Conservation (phyloP, 2,113 vertebrate species). For the Siniperca knerii region DNA sequence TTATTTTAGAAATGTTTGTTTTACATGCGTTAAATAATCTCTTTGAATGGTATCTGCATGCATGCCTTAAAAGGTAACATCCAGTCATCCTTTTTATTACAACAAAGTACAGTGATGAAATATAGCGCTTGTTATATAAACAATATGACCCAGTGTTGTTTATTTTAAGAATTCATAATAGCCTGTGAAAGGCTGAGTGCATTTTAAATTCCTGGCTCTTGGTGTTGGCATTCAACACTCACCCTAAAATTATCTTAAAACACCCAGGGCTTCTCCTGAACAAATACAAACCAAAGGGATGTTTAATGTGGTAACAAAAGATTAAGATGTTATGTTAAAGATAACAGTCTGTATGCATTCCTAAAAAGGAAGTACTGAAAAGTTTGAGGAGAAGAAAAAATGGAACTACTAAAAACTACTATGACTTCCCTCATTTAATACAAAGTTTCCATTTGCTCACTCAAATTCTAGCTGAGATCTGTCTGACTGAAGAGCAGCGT, state of each 20-base stretch:
- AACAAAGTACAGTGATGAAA: constrained; percentile 18
- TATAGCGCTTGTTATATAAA: constrained; percentile 28
- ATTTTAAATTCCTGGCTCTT: constrained; percentile 30
- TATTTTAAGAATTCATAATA: constrained; percentile 8
- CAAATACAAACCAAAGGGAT: constrained; percentile 17
- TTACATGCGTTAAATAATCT: constrained; percentile 15
- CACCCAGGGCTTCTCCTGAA: constrained; percentile 1
- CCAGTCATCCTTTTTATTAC: constrained; percentile 36
- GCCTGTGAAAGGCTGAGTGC: neutral
- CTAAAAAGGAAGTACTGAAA: constrained; percentile 13
- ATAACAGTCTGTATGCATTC: neutral
- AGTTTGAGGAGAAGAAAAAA: neutral
- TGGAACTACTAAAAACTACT: neutral
- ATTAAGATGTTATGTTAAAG: constrained; percentile 33
- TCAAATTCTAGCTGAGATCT: constrained; percentile 21
- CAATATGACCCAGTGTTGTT: constrained; percentile 25
- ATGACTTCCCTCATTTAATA: neutral
- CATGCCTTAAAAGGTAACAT: constrained; percentile 60
- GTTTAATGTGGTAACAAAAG: constrained; percentile 10
- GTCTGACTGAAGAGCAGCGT: neutral
- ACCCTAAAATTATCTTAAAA: neutral
- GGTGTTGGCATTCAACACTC: constrained; percentile 7
- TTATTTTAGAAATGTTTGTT: constrained; percentile 38
- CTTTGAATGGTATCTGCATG: constrained; percentile 61
- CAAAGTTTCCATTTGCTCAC: constrained; percentile 58